These are phyloP conservation scores for Melieria picta DNA, from an alignment of 2,888 invertebrate genomes.

Conservation along the genomic window DNA sequence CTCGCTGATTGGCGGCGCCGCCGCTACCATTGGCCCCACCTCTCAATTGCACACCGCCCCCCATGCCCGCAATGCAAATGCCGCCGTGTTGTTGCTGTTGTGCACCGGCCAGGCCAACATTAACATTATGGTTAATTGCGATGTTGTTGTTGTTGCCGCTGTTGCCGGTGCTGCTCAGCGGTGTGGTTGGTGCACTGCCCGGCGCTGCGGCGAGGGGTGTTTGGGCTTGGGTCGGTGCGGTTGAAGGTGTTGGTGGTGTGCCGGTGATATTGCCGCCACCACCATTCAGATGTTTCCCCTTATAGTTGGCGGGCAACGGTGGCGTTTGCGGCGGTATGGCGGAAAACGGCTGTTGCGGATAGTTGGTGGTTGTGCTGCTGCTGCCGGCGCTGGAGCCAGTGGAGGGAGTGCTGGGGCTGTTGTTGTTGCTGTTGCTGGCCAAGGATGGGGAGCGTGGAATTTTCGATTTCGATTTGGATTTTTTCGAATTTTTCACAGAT, in stretches of 20 bases:
- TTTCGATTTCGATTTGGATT: slow-evolving; percentile 57
- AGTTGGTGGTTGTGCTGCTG: slow-evolving; percentile 42
- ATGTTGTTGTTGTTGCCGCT: slow-evolving; percentile 31
- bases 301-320: slow-evolving; percentile 59
- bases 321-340: slow-evolving; percentile 61
- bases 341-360: slow-evolving; percentile 39
- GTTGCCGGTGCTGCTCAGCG: slow-evolving; percentile 38
- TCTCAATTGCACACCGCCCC: slow-evolving; percentile 45
- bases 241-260: slow-evolving; percentile 36
- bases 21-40: slow-evolving; percentile 43
- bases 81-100: slow-evolving; percentile 35
- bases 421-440: slow-evolving; percentile 46
- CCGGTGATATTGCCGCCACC: slow-evolving; percentile 38
- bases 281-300: slow-evolving; percentile 59
- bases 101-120: slow-evolving; percentile 5
- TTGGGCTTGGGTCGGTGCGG: slow-evolving; percentile 4
- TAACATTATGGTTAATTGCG: too few relatives aligned
- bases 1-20: slow-evolving; percentile 46
- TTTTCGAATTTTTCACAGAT: slow-evolving; percentile 54
- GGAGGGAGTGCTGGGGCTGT: too few relatives aligned
- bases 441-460: slow-evolving; percentile 59
- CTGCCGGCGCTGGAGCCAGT: slow-evolving; percentile 11
- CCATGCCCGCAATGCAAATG: slow-evolving; percentile 42
- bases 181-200: slow-evolving; percentile 13
- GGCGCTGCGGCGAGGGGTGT: not conserved